Evolutionary conservation across 2,888 invertebrate species (phyloP).

Genomic region (Iselma pallidipennis): DNA sequence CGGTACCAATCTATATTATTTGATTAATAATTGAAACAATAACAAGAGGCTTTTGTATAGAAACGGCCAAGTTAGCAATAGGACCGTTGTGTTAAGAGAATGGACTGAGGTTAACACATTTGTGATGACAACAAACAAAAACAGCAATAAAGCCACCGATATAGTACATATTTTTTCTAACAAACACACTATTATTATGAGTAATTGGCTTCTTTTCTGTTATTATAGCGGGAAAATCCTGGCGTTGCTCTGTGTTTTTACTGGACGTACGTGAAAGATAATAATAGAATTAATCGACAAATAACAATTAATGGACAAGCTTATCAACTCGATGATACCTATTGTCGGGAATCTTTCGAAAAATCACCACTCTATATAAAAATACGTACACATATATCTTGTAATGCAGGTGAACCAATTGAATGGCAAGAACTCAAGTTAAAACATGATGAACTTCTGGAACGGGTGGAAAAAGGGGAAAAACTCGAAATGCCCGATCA

Average conservation of each 20-base stretch:
- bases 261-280: slow-evolving; percentile 50
- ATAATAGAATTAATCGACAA: slow-evolving; percentile 38
- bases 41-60: slow-evolving; percentile 40
- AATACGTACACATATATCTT: slow-evolving; percentile 44
- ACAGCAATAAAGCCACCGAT: slow-evolving; percentile 55
- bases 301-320: slow-evolving; percentile 56
- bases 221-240: slow-evolving; percentile 53
- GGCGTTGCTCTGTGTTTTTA: slow-evolving; percentile 55
- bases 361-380: slow-evolving; percentile 53
- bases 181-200: slow-evolving; percentile 3
- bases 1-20: slow-evolving; percentile 43
- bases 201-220: slow-evolving; percentile 15
- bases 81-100: slow-evolving; percentile 49
- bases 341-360: slow-evolving; percentile 52
- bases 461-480: slow-evolving; percentile 41
- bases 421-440: slow-evolving; percentile 38
- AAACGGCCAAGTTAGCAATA: slow-evolving; percentile 48
- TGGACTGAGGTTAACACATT: slow-evolving; percentile 55
- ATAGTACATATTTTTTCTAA: slow-evolving; percentile 54
- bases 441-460: slow-evolving; percentile 53
- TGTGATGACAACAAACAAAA: slow-evolving; percentile 56
- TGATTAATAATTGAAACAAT: not conserved
- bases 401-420: not conserved
- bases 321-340: slow-evolving; percentile 44
- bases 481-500: slow-evolving; percentile 56